Evolutionary conservation across 2,888 invertebrate species (phyloP), one percentile per base, ranked within the genome.

Genomic region (Andrena praecox): DNA sequence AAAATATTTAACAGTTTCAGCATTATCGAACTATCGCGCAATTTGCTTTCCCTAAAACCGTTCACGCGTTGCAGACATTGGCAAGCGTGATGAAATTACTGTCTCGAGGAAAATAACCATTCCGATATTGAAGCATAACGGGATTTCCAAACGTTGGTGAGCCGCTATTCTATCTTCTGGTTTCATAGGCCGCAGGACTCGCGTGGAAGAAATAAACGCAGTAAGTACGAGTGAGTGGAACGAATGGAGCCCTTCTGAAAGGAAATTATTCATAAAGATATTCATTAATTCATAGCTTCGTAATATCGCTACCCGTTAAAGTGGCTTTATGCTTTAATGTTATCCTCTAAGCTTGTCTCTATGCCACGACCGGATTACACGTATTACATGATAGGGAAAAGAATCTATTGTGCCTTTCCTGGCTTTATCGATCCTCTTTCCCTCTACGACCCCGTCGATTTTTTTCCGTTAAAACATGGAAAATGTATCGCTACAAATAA

Each of bases 271-370:
- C 5, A 69, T 16, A 24, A 24, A 35, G 5, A 56, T 54, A 33
- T 54, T 10, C 24, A 73, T 73, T 73, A 73, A 42, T 56, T 73
- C 64, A 66, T 73, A 66, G 6, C 29, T 7, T 42, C 42, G 29
- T 56, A 42, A 66, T 66, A 66, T 66, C 29, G 33, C 54, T 63
- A 72, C 29, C 24, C n/a, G 63, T 63, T 35, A 72, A 62, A 63
- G 27, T 12, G 16, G 20, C 27, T 66, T 73, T 52, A 66, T 73
- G 54, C 56, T 66, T 66, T 56, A 12, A 66, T 66, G 73, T 54
- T 24, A 24, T 24, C 54, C 24, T 24, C 54, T n/a, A 24, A 54
- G 54, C 54, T 54, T 24, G 20, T 8, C 27, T 5, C 4, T 10
- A n/a, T 42, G 10, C 16, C 59, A 29, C 24, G 24, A 24, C 20